These are phyloP conservation scores for Agelas oroides DNA, from an alignment of 37 sponge, comb jelly and placozoan genomes.

Conservation along the genomic window DNA sequence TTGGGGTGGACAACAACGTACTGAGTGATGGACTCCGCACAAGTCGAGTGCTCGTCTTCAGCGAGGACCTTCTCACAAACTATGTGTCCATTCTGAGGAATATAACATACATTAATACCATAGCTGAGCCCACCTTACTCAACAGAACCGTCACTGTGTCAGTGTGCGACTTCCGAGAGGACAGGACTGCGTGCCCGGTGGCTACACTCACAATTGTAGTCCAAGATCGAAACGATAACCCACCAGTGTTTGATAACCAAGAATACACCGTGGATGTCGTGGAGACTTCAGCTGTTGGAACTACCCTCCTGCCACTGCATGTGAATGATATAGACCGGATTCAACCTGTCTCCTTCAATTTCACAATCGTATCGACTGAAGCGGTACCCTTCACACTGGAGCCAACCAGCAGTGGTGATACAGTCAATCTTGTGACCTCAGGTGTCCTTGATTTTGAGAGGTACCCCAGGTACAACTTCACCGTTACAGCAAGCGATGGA, in stretches of 20 bases:
- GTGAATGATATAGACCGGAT: slow-evolving; percentile 58
- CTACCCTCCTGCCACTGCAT: slow-evolving; percentile 32
- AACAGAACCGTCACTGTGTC: slow-evolving; percentile 36
- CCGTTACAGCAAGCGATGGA: slow-evolving; percentile 56
- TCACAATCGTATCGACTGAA: neutral
- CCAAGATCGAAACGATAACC: slow-evolving; percentile 66
- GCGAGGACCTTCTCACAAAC: neutral
- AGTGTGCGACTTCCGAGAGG: slow-evolving; percentile 47
- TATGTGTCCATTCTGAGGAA: slow-evolving; percentile 39
- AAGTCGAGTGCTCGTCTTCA: slow-evolving; percentile 13
- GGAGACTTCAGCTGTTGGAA: slow-evolving; percentile 24
- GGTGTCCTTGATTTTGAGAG: slow-evolving; percentile 39
- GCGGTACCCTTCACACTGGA: neutral
- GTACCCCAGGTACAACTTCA: slow-evolving; percentile 7
- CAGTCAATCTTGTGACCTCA: slow-evolving; percentile 18
- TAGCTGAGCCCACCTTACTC: slow-evolving; percentile 48
- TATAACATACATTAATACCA: slow-evolving; percentile 41
- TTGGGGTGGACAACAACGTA: slow-evolving; percentile 9
- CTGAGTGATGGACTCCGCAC: slow-evolving; percentile 24
- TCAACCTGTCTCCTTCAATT: neutral
- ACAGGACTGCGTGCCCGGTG: neutral
- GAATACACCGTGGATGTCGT: slow-evolving; percentile 41
- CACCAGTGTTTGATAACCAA: slow-evolving; percentile 52
- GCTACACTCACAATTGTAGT: slow-evolving; percentile 13
- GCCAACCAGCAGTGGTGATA: neutral